Evolutionary conservation across 2,888 invertebrate species (phyloP), one percentile per base, ranked within the genome.

Genomic region (Pseudococcus jackbeardsleyi): DNA sequence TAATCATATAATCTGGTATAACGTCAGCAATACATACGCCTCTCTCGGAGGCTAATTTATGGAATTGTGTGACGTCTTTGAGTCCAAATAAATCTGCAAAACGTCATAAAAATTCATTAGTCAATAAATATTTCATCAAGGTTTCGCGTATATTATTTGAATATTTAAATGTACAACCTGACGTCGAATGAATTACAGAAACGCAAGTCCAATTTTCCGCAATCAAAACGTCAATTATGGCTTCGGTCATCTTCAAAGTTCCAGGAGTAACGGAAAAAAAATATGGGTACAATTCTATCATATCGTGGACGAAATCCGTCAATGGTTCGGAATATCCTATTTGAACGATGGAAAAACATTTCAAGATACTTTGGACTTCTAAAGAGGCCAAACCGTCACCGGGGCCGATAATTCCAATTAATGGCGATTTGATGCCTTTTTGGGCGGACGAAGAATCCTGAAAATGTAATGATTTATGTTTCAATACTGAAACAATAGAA

Each of bases 201-300:
- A 79, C 79, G n/a, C n/a, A 79, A 79, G 79, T 79, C 79, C 79
- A 79, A 42, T 79, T 79, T 46, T 42, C n/a, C 0, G 79, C n/a
- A 8, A 0, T 1, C 42, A 79, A 79, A 42, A 79, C n/a, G n/a
- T 79, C 42, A 8, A 79, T 7, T 79, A 79, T n/a, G 42, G n/a
- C 79, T n/a, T 79, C 79, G 8, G 79, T 79, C 42, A 79, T 39
- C 11, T 42, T 19, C 11, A 12, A 6, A 42, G 17, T 79, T 42
- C 11, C n/a, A 3, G 79, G 42, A 9, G 42, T 19, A 7, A 42
- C 19, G 9, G 79, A 79, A 8, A 42, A 42, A 1, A 79, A 79
- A 42, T 79, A 79, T 0, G 39, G n/a, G 42, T 79, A 8, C n/a
- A 42, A 4, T 7, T 11, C 1, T 33, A 33, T 79, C 42, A 2